A percentile compares a stretch with the other conserved stretches of the same genome.
Conservation (phyloP, 2,113 vertebrate genomes). For the Irena cyanogastra region DNA sequence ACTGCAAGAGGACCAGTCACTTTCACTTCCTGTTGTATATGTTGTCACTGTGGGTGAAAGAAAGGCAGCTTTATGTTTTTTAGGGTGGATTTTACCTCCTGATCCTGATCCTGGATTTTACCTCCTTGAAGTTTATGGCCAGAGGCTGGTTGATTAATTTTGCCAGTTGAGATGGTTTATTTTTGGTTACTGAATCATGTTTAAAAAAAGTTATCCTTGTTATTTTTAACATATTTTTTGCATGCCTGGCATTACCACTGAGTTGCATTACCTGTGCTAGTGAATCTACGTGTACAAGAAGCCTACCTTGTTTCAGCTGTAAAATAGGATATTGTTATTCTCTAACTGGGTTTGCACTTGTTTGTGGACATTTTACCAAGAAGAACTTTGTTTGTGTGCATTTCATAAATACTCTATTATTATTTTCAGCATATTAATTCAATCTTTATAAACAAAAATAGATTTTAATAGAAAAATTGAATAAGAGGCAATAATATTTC, state of each 20-base stretch:
- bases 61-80: background rate
- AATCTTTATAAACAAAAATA: background rate
- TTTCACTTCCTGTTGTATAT: background rate
- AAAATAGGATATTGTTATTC: background rate
- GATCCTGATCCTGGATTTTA: no score
- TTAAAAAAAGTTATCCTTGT: background rate
- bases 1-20: background rate
- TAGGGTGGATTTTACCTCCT: conserved; percentile 14
- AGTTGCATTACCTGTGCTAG: background rate
- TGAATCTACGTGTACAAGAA: background rate
- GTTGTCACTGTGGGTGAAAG: background rate
- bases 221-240: conserved; percentile 46
- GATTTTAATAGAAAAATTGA: background rate
- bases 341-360: background rate
- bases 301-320: background rate
- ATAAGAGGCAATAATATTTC: background rate
- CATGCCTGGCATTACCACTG: background rate
- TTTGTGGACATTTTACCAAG: background rate
- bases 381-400: background rate
- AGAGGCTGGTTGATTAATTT: conserved; percentile 40
- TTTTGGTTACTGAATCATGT: conserved; percentile 26
- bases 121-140: background rate
- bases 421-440: background rate
- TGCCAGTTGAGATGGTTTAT: conserved; percentile 20
- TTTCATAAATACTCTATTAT: background rate